Percentiles rank a stretch among this genome's conserved stretches.
Conservation (phyloP, 2,797 vertebrate genomes). For the Apodemus agrarius region DNA sequence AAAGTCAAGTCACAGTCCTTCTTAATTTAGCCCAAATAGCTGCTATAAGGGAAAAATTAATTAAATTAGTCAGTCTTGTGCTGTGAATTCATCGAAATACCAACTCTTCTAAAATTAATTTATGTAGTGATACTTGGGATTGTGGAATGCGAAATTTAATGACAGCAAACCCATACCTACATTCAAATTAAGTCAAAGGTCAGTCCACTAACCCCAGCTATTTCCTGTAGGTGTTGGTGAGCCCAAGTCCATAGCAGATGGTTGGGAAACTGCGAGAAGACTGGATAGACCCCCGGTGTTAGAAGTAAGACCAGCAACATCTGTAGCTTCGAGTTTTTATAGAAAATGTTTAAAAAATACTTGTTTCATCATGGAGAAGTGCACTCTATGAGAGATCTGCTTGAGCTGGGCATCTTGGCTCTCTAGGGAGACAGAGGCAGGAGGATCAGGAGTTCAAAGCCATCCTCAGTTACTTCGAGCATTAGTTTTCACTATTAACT, state of each 20-base stretch:
- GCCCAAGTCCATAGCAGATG: slow-evolving; percentile 90
- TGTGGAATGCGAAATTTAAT: rapidly evolving
- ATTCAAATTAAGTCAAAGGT: neutral
- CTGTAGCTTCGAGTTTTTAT: neutral
- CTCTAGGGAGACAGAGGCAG: neutral
- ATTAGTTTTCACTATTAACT: neutral
- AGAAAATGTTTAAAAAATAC: neutral
- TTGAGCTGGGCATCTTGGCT: neutral
- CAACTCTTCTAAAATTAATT: neutral
- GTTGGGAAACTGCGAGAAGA: slow-evolving; percentile 92
- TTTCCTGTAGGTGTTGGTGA: slow-evolving; percentile 83
- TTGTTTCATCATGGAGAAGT: neutral
- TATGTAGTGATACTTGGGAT: neutral
- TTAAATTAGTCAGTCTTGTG: neutral
- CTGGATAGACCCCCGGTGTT: slow-evolving; percentile 90
- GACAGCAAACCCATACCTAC: neutral
- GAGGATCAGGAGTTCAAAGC: neutral
- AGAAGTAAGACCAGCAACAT: slow-evolving; percentile 81
- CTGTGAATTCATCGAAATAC: neutral
- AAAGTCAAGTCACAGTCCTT: neutral
- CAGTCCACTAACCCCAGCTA: rapidly evolving
- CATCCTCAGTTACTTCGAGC: neutral
- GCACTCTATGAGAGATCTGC: neutral
- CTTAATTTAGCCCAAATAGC: neutral
- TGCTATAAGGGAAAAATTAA: neutral